Base-by-base conservation (phyloP, 2,113 vertebrate species). In the Erpornis zantholeuca region DNA sequence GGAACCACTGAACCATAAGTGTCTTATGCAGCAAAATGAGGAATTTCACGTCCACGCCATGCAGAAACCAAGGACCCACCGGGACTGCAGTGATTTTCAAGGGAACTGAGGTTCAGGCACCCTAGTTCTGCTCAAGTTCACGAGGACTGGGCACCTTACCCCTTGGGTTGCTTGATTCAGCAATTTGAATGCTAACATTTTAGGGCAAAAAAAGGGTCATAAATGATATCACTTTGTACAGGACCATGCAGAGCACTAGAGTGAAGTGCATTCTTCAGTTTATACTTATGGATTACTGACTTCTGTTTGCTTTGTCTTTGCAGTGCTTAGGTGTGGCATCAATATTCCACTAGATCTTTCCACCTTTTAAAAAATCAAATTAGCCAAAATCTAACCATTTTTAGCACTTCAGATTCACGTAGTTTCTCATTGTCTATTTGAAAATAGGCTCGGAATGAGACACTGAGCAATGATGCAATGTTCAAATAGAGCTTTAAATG, bases 401-500 rank as follows among this genome's bases (percentile, higher is more conserved):
- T 77, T n/a, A 64, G 66, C 38, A 27, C 68, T 79, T 89, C 77
- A 79, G 61, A 75, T 40, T 79, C 38, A 60, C 24, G 3, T n/a
- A 42, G 31, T 68, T 73, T 84, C 54, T 49, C 79, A 73, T 16
- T 33, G 14, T 49, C 33, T 20, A 6, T 94, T 91, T 53, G 86
- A 56, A 94, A 94, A 86, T 57, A 60, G 6, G 65, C 69, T 70
- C 64, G 52, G 66, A 90, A 77, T 52, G 87, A 95, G 96, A 96
- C 93, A 86, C 79, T 85, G 91, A 96, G 85, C 40, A 25, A 82
- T 56, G 83, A 79, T 2, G 23, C 72, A 89, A 82, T 3, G 9
- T 90, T 96, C 5, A 12, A 76, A 90, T 92, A 38, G 57, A 83
- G 77, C 7, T 89, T 80, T 70, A 92, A 95, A 53, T 89, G 50